Percentiles rank a stretch among this genome's conserved stretches.
phyloP scores from a whole-genome alignment of 2,888 invertebrate species.

The Agrochola circellaris region DNA sequence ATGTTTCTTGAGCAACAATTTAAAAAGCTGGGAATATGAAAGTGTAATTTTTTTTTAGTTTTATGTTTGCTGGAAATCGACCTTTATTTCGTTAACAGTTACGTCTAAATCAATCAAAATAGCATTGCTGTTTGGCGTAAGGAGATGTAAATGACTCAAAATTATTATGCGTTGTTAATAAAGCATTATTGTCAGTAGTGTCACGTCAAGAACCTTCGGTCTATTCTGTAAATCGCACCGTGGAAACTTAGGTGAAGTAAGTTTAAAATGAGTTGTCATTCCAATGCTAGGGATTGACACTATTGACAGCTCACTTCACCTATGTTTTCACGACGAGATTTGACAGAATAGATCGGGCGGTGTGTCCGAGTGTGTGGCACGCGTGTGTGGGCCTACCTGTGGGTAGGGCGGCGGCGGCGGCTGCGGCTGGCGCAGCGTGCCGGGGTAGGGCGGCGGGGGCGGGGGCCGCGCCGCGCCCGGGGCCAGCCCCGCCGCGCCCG shows the following conservation, averaged over 20 bases:
- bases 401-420: conserved; percentile 92
- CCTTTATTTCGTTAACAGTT: neutral
- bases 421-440: conserved; percentile 92
- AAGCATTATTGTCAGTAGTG: conserved; percentile 23
- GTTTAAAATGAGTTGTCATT: neutral
- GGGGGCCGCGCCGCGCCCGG: conserved; percentile 87
- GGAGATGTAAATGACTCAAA: neutral
- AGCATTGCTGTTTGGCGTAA: neutral
- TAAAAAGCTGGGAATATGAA: neutral
- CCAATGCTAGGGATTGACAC: neutral
- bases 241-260: neutral
- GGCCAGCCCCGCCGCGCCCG: conserved; percentile 76
- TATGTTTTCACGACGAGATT: neutral
- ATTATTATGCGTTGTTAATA: conserved; percentile 7
- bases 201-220: conserved; percentile 51
- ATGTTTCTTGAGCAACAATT: neutral
- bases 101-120: neutral
- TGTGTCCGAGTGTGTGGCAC: conserved; percentile 12
- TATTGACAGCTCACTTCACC: neutral
- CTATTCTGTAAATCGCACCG: neutral
- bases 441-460: conserved; percentile 94
- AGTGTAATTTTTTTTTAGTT: too few relatives aligned
- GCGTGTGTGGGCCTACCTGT: conserved; percentile 76
- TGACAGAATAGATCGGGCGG: neutral
- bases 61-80: neutral